A percentile compares a stretch with the other conserved stretches of the same genome.
These are phyloP conservation scores for Hipposideros larvatus DNA, from an alignment of 2,797 vertebrate genomes.

Conservation along the genomic window DNA sequence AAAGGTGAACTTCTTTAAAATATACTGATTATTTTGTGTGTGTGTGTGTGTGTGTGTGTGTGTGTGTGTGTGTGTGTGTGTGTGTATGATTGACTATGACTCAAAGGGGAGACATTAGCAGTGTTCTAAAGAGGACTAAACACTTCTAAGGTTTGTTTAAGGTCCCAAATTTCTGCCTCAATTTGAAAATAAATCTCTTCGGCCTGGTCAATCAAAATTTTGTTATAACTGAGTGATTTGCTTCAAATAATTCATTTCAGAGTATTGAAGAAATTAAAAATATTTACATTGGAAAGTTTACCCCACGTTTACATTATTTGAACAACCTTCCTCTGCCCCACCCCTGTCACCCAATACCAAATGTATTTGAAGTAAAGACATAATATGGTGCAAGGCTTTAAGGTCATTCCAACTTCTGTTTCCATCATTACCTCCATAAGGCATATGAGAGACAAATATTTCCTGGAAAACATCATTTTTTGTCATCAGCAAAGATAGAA, in stretches of 20 bases:
- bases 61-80: too few relatives aligned
- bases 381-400: background rate
- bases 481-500: conserved; percentile 33
- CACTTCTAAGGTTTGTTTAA: conserved; percentile 21
- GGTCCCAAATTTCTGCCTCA: background rate
- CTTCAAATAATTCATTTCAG: conserved; percentile 57
- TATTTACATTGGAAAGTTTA: conserved; percentile 21
- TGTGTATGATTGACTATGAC: background rate
- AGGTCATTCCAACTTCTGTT: conserved; percentile 49
- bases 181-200: conserved; percentile 63
- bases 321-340: background rate
- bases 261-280: conserved; percentile 29
- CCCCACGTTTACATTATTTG: background rate
- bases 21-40: background rate
- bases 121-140: background rate
- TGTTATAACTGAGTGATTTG: background rate
- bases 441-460: conserved; percentile 8
- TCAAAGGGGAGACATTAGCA: background rate
- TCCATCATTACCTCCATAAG: background rate
- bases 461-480: conserved; percentile 20
- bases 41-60: too few relatives aligned
- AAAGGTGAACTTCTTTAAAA: background rate
- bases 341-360: background rate
- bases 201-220: background rate
- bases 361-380: conserved; percentile 25